phyloP scores from a whole-genome alignment of 2,888 invertebrate species.

The Schizaphis graminum region DNA sequence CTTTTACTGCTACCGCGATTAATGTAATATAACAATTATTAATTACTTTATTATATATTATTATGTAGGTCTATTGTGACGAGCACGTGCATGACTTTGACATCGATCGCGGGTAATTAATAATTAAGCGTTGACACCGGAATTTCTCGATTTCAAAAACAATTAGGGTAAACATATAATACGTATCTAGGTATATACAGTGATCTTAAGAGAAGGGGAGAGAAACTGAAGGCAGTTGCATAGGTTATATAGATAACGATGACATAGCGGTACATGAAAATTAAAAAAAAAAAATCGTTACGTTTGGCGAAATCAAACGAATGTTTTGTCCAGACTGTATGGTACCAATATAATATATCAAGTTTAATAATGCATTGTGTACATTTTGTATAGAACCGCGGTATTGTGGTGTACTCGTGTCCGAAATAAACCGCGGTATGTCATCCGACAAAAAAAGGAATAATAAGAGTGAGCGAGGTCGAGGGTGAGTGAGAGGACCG shows the following conservation, averaged over 20 bases:
- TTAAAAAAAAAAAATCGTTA: conserved; percentile 31
- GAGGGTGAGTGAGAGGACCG: background rate
- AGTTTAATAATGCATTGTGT: conserved; percentile 8
- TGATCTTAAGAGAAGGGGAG: background rate
- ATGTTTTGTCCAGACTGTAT: conserved; percentile 4
- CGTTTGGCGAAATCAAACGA: background rate
- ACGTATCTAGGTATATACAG: background rate
- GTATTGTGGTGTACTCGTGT: background rate
- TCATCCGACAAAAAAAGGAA: background rate
- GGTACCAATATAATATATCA: background rate
- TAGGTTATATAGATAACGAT: background rate
- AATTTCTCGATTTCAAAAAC: conserved; percentile 39
- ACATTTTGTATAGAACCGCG: background rate
- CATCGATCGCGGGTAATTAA: background rate
- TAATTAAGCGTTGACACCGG: conserved; percentile 44
- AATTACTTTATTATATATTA: conserved; percentile 44
- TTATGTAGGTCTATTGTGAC: conserved; percentile 11
- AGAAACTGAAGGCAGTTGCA: background rate
- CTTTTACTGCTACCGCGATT: background rate
- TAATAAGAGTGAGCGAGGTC: background rate
- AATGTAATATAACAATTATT: conserved; percentile 22
- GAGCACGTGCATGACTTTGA: conserved; percentile 50
- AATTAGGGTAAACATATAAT: background rate
- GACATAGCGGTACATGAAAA: background rate
- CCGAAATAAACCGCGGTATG: background rate